A percentile compares a stretch with the other conserved stretches of the same genome.
phyloP scores from a whole-genome alignment of 2,797 vertebrate species.

The Silurus lanzhouensis region DNA sequence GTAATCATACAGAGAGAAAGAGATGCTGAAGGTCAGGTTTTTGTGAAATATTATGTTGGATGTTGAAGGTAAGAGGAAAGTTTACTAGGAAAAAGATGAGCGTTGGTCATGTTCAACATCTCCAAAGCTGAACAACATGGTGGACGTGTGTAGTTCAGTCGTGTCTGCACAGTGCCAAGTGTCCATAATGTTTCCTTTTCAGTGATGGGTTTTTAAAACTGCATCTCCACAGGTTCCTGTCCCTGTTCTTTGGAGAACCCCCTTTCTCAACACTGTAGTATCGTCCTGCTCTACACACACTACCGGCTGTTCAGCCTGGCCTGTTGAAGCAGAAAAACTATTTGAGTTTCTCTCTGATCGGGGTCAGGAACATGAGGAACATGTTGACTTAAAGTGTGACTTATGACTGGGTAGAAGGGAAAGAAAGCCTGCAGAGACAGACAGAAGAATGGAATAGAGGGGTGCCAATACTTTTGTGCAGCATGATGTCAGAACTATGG shows the following conservation, averaged over 20 bases:
- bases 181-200: neutral
- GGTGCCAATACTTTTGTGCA: slow-evolving; percentile 15
- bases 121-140: neutral
- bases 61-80: neutral
- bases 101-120: neutral
- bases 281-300: neutral
- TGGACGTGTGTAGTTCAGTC: neutral
- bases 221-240: neutral
- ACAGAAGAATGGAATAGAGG: neutral
- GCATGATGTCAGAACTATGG: neutral
- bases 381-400: neutral
- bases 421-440: neutral
- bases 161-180: neutral
- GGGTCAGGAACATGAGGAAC: neutral
- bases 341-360: neutral
- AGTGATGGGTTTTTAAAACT: neutral
- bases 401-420: neutral
- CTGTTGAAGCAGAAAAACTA: too few relatives aligned
- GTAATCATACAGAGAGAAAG: neutral
- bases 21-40: neutral
- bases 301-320: neutral
- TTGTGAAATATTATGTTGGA: neutral
- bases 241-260: neutral
- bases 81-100: neutral
- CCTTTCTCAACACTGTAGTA: neutral